These are phyloP conservation scores for Loriculus beryllinus DNA, from an alignment of 2,797 vertebrate species.

Conservation along the genomic window DNA sequence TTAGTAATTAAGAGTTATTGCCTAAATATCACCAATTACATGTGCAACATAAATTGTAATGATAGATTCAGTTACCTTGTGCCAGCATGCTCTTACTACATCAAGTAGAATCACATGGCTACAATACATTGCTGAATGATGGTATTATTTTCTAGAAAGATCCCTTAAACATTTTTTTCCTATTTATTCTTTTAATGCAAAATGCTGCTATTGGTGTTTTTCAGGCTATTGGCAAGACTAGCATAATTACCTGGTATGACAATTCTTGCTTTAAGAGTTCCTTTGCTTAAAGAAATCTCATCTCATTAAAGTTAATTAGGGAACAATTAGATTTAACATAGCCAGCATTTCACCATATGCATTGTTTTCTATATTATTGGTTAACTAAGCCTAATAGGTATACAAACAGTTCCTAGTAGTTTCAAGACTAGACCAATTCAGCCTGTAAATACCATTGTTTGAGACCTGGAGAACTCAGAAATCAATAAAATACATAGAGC, in stretches of 20 bases:
- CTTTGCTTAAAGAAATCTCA: background rate
- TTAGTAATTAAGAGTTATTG: constrained; percentile 15
- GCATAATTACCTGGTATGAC: background rate
- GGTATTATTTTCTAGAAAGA: background rate
- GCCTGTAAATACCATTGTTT: background rate
- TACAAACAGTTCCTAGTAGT: background rate
- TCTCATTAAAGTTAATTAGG: background rate
- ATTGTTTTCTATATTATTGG: background rate
- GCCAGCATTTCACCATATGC: background rate
- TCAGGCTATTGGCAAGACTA: background rate
- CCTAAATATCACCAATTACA: background rate
- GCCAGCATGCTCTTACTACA: constrained; percentile 11
- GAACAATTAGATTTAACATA: background rate
- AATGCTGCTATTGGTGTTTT: background rate
- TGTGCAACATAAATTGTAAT: constrained; percentile 15
- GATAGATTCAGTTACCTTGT: constrained; percentile 46
- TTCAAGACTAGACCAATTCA: background rate
- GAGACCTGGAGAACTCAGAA: background rate
- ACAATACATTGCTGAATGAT: background rate
- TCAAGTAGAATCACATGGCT: background rate
- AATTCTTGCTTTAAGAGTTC: background rate
- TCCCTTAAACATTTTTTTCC: background rate
- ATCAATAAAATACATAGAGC: background rate
- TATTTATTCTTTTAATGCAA: background rate
- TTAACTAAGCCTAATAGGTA: background rate